These are phyloP conservation scores for Damaliscus lunatus DNA, from an alignment of 2,113 vertebrate species.

Conservation along the genomic window DNA sequence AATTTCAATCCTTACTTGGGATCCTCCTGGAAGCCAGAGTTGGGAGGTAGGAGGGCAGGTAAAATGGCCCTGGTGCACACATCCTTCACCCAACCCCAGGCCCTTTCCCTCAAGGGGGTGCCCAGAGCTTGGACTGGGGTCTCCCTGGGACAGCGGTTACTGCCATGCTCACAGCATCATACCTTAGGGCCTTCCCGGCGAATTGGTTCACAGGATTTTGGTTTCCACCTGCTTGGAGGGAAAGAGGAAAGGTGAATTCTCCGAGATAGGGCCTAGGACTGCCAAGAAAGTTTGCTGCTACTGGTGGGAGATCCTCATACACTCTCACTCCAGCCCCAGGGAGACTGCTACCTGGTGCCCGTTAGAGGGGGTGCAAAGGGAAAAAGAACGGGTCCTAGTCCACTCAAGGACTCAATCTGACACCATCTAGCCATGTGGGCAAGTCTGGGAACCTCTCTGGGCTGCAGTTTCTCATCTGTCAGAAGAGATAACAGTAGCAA, in stretches of 20 bases:
- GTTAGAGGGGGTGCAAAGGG: background rate
- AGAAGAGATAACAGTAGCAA: background rate
- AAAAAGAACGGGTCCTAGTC: background rate
- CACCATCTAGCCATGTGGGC: background rate
- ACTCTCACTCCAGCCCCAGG: background rate
- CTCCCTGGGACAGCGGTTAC: background rate
- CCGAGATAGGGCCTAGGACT: background rate
- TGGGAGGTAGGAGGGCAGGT: too few species aligned
- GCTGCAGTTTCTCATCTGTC: background rate
- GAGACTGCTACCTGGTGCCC: background rate
- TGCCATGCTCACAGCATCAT: background rate
- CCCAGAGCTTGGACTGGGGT: background rate
- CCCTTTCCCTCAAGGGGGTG: background rate
- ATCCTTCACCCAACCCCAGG: too few species aligned
- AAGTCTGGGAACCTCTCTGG: background rate
- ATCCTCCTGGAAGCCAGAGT: background rate
- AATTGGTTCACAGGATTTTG: conserved; percentile 88
- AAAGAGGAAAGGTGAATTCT: background rate
- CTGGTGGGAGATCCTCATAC: accelerated
- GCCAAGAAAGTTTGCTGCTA: background rate
- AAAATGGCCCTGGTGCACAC: background rate
- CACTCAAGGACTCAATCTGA: background rate
- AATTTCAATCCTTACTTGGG: background rate
- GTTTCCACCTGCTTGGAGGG: conserved; percentile 84
- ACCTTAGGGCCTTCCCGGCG: conserved; percentile 97